Base-by-base conservation (phyloP, 2,113 vertebrate genomes). In the Lynx canadensis region DNA sequence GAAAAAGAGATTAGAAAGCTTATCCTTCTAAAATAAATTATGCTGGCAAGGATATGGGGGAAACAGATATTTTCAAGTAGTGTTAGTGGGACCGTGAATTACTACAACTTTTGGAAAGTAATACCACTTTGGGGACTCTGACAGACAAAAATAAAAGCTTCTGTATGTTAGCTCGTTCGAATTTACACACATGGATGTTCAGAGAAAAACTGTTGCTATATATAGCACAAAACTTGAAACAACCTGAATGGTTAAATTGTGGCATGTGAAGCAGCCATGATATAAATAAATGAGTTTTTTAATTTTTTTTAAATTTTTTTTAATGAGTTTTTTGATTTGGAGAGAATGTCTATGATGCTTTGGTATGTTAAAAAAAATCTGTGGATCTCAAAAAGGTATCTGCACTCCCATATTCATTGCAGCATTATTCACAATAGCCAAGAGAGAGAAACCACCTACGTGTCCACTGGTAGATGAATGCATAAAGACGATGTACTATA, bases 1-100 rank as follows among this genome's bases (percentile, higher is more conserved):
- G 66, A 96, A 96, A 96, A 92, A 82, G n/a, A 92, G 84, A 94
- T 84, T 52, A 83, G 41, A 96, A 96, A 81, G 91, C 83, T 94
- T 92, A 80, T 89, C 73, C 19, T 92, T 93, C 79, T 95, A 92
- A 97, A 95, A 97, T 95, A 93, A 97, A 93, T 94, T 86, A 68
- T 33, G 45, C 63, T 94, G 57, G 91, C 84, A 94, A 97, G 33
- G 73, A 86, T 68, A 48, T 31, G 31, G 38, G 36, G 76, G 12
- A 97, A 95, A 81, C 69, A 95, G 36, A 78, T 38, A 88, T 52
- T 97, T 95, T 95, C 50, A 94, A 94, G 88, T 60, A 55, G 11
- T 85, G 48, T 91, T 81, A 71, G 55, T 65, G 25, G 89, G 69
- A 68, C 52, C 82, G 36, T 87, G 91, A 92, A 81, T 68, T 92